phyloP scores from a whole-genome alignment of 2,113 vertebrate genomes.

The Ibidorhyncha struthersii region DNA sequence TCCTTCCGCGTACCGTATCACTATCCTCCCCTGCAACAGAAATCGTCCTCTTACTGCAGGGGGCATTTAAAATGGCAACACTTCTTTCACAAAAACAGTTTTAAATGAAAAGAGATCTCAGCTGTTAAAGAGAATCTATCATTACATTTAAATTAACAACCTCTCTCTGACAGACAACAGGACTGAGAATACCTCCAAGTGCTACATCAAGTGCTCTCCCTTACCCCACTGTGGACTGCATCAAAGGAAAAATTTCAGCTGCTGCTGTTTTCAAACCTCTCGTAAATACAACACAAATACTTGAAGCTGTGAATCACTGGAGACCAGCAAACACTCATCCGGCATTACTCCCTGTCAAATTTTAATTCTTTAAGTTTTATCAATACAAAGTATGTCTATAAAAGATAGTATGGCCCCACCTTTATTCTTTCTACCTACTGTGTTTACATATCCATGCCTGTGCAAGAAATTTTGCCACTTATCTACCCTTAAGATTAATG shows the following conservation, averaged over 20 bases:
- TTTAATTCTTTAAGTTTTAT: background rate
- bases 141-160: background rate
- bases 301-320: background rate
- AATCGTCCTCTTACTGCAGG: background rate
- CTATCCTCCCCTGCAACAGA: background rate
- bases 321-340: background rate
- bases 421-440: background rate
- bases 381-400: background rate
- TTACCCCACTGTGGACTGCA: background rate
- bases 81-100: background rate
- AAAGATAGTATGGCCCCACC: background rate
- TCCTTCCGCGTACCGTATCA: fast-evolving
- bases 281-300: background rate
- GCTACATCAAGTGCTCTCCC: background rate
- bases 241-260: background rate
- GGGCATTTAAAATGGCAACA: background rate
- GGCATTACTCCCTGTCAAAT: background rate
- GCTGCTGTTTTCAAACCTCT: background rate
- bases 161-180: background rate
- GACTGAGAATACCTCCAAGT: background rate
- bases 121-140: background rate
- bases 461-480: background rate
- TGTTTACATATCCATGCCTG: background rate
- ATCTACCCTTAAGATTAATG: background rate
- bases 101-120: background rate